A percentile compares a stretch with the other conserved stretches of the same genome.
These are phyloP conservation scores for Bicyclus anynana DNA, from an alignment of 1,140 invertebrate species.

Conservation along the genomic window DNA sequence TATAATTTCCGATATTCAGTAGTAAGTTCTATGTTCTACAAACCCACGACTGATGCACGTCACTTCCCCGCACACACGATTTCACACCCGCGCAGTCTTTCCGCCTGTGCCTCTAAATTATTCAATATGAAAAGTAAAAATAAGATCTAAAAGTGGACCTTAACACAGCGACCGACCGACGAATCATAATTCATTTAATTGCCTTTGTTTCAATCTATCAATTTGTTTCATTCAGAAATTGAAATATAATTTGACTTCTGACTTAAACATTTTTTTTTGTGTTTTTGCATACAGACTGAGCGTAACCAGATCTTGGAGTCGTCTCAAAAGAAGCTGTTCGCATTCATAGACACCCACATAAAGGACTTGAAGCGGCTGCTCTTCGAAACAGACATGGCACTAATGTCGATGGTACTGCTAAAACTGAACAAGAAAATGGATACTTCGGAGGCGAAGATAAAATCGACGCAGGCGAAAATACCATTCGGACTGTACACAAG, in stretches of 20 bases:
- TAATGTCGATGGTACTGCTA: constrained; percentile 67
- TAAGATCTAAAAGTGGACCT: no score
- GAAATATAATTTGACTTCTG: no score
- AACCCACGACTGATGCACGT: no score
- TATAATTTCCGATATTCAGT: background rate
- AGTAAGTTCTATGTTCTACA: no score
- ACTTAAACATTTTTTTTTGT: background rate
- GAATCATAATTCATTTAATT: no score
- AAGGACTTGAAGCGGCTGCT: constrained; percentile 64
- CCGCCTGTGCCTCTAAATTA: no score
- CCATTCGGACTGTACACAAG: constrained; percentile 66
- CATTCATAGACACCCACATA: constrained; percentile 58
- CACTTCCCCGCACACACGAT: no score
- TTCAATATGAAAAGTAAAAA: no score
- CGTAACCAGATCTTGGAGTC: constrained; percentile 48
- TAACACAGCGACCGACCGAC: no score
- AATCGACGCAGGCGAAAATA: constrained; percentile 62
- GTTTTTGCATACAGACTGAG: constrained; percentile 38
- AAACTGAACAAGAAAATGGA: constrained; percentile 71
- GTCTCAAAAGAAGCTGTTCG: constrained; percentile 44
- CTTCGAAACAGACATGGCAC: constrained; percentile 58
- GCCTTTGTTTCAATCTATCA: no score
- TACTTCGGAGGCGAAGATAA: constrained; percentile 62
- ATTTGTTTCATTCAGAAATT: background rate
- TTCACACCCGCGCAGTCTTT: no score